Evolutionary conservation across 2,888 invertebrate genomes (phyloP).

Genomic region (Temnothorax ravouxi): DNA sequence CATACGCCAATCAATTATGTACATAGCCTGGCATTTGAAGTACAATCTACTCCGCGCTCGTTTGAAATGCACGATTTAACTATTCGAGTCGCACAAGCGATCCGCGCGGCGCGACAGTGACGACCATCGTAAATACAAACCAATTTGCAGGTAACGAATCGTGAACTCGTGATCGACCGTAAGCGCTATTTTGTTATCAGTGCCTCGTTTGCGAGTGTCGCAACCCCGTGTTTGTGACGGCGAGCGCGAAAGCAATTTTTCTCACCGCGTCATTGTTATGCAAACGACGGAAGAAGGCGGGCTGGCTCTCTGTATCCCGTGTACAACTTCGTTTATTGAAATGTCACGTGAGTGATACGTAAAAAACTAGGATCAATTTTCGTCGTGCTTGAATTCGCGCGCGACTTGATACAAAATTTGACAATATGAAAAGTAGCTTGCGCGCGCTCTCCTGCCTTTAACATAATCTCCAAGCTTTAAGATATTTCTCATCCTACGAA

Average conservation of each 20-base stretch:
- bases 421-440: neutral
- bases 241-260: slow-evolving; percentile 39
- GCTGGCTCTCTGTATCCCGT: neutral
- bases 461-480: neutral
- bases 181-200: slow-evolving; percentile 54
- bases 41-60: slow-evolving; percentile 36
- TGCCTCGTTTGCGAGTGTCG: slow-evolving; percentile 34
- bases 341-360: neutral
- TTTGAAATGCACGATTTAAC: slow-evolving; percentile 54
- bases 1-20: slow-evolving; percentile 65
- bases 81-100: slow-evolving; percentile 56
- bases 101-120: slow-evolving; percentile 12
- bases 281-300: slow-evolving; percentile 10
- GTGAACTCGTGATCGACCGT: slow-evolving; percentile 54
- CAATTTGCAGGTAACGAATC: slow-evolving; percentile 55
- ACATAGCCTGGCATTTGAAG: slow-evolving; percentile 53
- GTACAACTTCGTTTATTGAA: slow-evolving; percentile 24
- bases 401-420: neutral
- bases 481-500: neutral
- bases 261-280: slow-evolving; percentile 25
- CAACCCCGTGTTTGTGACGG: slow-evolving; percentile 43
- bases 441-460: neutral
- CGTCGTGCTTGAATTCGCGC: neutral
- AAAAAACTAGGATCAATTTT: slow-evolving; percentile 24
- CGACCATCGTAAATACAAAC: slow-evolving; percentile 54